These are phyloP conservation scores for Hydractinia symbiolongicarpus DNA, from an alignment of 30 jellyfish, hydroid and myxozoan genomes.

Conservation along the genomic window DNA sequence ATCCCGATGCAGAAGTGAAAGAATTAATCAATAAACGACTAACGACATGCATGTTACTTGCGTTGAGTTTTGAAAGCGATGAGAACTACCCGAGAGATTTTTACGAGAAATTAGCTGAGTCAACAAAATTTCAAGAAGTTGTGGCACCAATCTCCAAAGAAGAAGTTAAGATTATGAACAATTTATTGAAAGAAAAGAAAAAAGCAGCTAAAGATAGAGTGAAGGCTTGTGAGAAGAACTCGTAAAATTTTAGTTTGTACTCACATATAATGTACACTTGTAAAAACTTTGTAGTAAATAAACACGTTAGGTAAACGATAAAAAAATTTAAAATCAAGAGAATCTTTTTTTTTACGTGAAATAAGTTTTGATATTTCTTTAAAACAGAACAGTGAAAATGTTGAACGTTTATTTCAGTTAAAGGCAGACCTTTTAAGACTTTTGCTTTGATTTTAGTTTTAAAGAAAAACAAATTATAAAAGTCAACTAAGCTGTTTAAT, in stretches of 20 bases:
- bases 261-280: no score
- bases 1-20: constrained; percentile 27
- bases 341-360: no score
- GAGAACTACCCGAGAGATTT: constrained; percentile 22
- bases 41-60: constrained; percentile 32
- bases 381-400: no score
- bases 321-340: no score
- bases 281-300: no score
- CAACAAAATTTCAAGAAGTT: constrained; percentile 15
- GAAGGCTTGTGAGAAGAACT: constrained; percentile 3
- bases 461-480: no score
- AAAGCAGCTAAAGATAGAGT: not conserved
- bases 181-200: constrained; percentile 10
- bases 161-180: constrained; percentile 3
- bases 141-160: constrained; percentile 24
- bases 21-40: constrained; percentile 26
- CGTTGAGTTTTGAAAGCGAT: constrained; percentile 7
- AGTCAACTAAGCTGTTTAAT: no score
- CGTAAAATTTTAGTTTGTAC: not conserved
- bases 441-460: no score
- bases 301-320: no score
- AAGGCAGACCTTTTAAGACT: no score
- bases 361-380: no score
- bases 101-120: constrained; percentile 15
- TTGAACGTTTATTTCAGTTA: no score